These are phyloP conservation scores for Sylvilagus floridanus DNA, from an alignment of 2,797 vertebrate species.

Conservation along the genomic window DNA sequence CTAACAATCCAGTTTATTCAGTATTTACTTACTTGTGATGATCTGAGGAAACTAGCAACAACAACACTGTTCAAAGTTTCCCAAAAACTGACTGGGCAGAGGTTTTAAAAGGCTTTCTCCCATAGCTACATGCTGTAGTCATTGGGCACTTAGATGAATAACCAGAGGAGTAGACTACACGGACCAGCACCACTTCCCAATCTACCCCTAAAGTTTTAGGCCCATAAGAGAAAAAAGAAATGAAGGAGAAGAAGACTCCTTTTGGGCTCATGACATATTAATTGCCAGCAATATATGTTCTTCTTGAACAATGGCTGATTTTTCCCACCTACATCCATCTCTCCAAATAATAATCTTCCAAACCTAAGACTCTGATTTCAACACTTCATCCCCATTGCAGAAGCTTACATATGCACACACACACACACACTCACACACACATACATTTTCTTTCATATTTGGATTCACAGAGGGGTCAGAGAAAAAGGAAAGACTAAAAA, in stretches of 20 bases:
- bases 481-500: slow-evolving; percentile 52
- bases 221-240: neutral
- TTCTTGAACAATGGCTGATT: slow-evolving; percentile 8
- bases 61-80: slow-evolving; percentile 67
- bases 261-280: neutral
- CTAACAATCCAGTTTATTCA: slow-evolving; percentile 41
- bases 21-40: neutral
- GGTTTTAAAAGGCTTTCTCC: slow-evolving; percentile 53
- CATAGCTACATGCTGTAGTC: slow-evolving; percentile 38
- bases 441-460: slow-evolving; percentile 80
- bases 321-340: neutral
- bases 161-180: slow-evolving; percentile 43
- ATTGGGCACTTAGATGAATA: slow-evolving; percentile 60
- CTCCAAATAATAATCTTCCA: slow-evolving; percentile 29
- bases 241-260: neutral
- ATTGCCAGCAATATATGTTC: neutral
- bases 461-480: slow-evolving; percentile 64
- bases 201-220: neutral
- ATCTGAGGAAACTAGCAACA: slow-evolving; percentile 66
- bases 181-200: neutral
- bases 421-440: neutral
- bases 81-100: slow-evolving; percentile 28
- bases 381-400: neutral
- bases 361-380: neutral
- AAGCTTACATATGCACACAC: neutral